phyloP scores from a whole-genome alignment of 2,888 invertebrate species.

The Hypolimnas misippus region DNA sequence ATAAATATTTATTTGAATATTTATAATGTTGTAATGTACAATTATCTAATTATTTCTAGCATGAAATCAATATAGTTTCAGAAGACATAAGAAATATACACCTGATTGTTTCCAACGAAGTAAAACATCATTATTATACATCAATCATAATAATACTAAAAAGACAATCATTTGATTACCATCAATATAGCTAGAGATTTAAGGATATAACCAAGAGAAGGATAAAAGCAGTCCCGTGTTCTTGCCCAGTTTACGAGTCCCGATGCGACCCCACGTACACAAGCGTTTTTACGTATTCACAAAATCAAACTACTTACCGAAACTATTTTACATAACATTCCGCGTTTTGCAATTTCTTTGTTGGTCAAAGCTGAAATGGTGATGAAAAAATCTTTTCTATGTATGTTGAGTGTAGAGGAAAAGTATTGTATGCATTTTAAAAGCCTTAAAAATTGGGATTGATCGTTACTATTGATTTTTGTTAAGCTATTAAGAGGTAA shows the following conservation, averaged over 20 bases:
- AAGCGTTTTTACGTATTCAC: constrained; percentile 22
- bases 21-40: too few species aligned
- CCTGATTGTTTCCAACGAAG: too few species aligned
- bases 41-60: too few species aligned
- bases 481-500: too few species aligned
- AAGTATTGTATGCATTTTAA: neutral
- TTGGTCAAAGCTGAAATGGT: constrained; percentile 3
- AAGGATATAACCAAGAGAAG: constrained; percentile 43
- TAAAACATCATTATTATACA: too few species aligned
- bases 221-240: constrained; percentile 54
- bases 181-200: constrained; percentile 37
- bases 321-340: constrained; percentile 3
- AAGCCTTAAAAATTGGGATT: too few species aligned
- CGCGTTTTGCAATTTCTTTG: neutral
- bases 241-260: constrained; percentile 45
- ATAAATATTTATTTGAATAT: too few species aligned
- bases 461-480: too few species aligned
- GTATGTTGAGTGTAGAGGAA: neutral
- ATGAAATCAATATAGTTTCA: too few species aligned
- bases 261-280: constrained; percentile 9
- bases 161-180: constrained; percentile 32
- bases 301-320: constrained; percentile 16
- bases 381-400: constrained; percentile 2
- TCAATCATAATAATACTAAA: constrained; percentile 1
- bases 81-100: too few species aligned